Conservation (phyloP, 2,888 invertebrate species). For the Agelastica alni region DNA sequence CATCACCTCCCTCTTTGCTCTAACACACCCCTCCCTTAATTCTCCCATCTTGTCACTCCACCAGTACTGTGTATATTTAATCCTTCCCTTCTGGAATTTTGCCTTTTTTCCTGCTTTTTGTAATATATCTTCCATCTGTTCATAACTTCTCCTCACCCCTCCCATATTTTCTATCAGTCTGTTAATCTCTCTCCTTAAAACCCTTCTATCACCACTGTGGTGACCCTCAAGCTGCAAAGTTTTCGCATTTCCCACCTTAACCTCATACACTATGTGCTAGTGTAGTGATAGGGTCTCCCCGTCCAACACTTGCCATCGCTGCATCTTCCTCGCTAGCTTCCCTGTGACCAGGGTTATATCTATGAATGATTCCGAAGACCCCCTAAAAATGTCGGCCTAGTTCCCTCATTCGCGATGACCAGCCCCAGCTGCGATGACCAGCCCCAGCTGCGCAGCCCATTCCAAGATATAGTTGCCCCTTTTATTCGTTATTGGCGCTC, state of each 20-base stretch:
- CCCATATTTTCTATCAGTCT: background rate
- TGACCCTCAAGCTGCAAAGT: background rate
- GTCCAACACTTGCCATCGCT: background rate
- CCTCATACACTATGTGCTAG: background rate
- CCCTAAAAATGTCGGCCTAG: background rate
- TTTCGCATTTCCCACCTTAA: background rate
- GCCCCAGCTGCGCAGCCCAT: too few species aligned
- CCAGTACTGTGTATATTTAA: too few species aligned
- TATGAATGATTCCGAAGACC: too few species aligned
- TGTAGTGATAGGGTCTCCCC: conserved; percentile 2
- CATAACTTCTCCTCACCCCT: too few species aligned
- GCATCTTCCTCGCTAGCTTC: background rate
- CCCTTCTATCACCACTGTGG: background rate
- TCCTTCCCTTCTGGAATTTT: background rate
- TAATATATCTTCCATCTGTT: background rate
- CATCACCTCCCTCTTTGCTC: background rate
- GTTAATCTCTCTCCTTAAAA: background rate
- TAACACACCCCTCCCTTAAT: background rate
- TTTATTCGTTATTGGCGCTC: background rate
- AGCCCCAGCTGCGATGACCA: background rate
- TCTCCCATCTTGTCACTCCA: conserved; percentile 1
- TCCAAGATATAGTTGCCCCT: background rate
- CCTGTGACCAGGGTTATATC: conserved; percentile 3
- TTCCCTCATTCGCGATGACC: background rate
- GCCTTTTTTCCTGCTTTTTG: background rate